Percentiles rank a stretch among this genome's conserved stretches.
phyloP scores from a whole-genome alignment of 2,888 invertebrate species.

The Eristalis intricaria region DNA sequence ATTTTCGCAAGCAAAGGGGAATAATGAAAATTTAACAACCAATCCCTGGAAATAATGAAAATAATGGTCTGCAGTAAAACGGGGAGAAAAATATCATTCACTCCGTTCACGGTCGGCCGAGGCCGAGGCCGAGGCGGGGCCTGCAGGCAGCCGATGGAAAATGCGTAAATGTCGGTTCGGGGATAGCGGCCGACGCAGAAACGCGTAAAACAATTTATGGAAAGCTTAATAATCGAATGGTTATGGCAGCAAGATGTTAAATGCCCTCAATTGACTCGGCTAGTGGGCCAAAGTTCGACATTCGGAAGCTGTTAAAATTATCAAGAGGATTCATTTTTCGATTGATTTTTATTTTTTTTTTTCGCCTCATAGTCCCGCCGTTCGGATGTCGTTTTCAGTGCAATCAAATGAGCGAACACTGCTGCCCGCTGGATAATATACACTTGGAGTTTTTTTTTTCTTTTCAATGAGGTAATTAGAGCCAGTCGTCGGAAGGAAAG shows the following conservation, averaged over 20 bases:
- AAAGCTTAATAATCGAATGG: neutral
- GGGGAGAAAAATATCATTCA: neutral
- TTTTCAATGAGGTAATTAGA: no score
- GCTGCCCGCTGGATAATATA: neutral
- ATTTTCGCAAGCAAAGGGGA: neutral
- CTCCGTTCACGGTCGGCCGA: no score
- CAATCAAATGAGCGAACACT: neutral
- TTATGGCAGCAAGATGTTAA: conserved; percentile 1
- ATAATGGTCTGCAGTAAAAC: neutral
- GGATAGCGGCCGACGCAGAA: neutral
- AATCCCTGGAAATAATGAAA: neutral
- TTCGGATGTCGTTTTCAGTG: neutral
- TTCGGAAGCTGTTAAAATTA: neutral
- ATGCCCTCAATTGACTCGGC: neutral
- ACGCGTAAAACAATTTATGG: neutral
- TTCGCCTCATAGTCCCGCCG: neutral
- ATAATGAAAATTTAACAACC: neutral
- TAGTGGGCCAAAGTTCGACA: neutral
- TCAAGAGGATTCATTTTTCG: neutral
- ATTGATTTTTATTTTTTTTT: neutral
- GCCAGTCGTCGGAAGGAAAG: no score
- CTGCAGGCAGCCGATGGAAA: neutral
- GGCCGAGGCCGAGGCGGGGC: neutral
- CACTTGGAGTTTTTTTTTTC: neutral
- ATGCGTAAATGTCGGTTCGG: neutral